phyloP scores from a whole-genome alignment of 2,888 invertebrate species.

The Ophonus ardosiacus region DNA sequence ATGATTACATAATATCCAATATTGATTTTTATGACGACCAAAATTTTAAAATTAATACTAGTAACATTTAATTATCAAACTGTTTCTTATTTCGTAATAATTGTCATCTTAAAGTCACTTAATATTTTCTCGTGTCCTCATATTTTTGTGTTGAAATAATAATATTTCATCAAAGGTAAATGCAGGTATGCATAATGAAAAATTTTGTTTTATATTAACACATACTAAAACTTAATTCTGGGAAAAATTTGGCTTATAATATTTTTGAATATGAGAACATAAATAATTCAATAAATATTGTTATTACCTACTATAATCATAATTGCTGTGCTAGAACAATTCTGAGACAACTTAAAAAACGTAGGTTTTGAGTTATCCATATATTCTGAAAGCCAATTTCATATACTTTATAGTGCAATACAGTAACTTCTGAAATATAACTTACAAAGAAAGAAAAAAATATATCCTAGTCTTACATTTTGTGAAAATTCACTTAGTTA shows the following conservation, averaged over 20 bases:
- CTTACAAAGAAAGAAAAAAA: too few species aligned
- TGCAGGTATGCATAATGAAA: neutral
- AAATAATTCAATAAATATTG: neutral
- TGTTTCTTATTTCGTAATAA: constrained; percentile 11
- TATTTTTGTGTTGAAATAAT: constrained; percentile 20
- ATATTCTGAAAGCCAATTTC: too few species aligned
- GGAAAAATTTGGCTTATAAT: neutral
- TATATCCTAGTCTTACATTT: too few species aligned
- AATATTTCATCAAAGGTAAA: neutral
- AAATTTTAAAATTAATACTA: neutral
- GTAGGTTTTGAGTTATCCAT: too few species aligned
- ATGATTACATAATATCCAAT: neutral
- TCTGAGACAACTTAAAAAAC: too few species aligned
- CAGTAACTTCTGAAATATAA: too few species aligned
- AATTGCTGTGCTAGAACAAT: too few species aligned
- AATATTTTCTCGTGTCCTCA: neutral
- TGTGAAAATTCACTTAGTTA: too few species aligned
- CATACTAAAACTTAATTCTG: constrained; percentile 1
- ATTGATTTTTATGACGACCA: neutral
- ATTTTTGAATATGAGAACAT: neutral
- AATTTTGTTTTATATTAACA: constrained; percentile 5
- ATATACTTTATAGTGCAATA: too few species aligned
- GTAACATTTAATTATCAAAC: neutral
- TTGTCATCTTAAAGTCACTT: neutral
- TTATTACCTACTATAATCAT: neutral